phyloP scores from a whole-genome alignment of 2,888 invertebrate species.

The Drosophila nigricruria region DNA sequence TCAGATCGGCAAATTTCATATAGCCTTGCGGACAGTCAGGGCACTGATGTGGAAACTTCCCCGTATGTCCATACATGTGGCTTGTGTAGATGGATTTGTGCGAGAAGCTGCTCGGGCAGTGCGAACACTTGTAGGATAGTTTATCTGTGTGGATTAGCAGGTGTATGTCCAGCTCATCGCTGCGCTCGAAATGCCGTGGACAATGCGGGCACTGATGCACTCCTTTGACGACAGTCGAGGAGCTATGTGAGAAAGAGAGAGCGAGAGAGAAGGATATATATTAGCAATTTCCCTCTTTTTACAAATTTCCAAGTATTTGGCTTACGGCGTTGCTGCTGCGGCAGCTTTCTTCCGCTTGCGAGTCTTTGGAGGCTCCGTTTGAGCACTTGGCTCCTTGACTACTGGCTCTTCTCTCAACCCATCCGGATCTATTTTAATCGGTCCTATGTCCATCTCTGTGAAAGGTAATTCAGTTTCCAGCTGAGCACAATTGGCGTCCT shows the following conservation, averaged over 20 bases:
- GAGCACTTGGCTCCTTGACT: background rate
- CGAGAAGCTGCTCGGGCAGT: conserved; percentile 30
- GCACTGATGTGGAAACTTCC: conserved; percentile 28
- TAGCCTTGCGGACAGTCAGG: conserved; percentile 23
- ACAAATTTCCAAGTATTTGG: background rate
- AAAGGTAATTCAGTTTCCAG: conserved; percentile 1
- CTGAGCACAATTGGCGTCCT: background rate
- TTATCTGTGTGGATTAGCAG: conserved; percentile 27
- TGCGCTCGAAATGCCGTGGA: conserved; percentile 13
- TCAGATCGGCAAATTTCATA: conserved; percentile 6
- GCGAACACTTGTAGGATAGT: conserved; percentile 32
- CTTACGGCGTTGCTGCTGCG: background rate
- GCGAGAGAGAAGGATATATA: background rate
- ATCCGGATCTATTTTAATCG: conserved; percentile 34
- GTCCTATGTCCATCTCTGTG: conserved; percentile 27
- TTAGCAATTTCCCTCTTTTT: background rate
- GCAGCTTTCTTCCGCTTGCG: background rate
- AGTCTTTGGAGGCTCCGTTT: background rate
- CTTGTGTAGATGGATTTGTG: conserved; percentile 31
- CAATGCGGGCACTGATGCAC: conserved; percentile 35
- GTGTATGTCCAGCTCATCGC: conserved; percentile 34
- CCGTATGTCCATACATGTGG: conserved; percentile 23
- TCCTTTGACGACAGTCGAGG: background rate
- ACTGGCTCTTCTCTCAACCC: background rate
- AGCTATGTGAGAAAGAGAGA: background rate